These are phyloP conservation scores for Melanotaenia boesemani DNA, from an alignment of 2,797 vertebrate genomes.

Conservation along the genomic window DNA sequence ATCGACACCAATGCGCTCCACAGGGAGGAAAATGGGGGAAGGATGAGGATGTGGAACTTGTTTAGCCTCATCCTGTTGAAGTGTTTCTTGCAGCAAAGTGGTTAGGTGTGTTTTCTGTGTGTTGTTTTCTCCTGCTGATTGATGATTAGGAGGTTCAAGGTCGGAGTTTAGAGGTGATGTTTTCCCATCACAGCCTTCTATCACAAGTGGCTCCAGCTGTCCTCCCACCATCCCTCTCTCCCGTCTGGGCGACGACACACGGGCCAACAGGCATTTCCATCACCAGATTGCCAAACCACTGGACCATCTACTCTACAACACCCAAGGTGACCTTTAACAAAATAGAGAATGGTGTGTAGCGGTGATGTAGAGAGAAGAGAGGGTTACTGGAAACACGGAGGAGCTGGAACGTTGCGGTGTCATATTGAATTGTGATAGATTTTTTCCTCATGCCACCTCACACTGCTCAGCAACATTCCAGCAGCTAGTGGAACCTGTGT, in stretches of 20 bases:
- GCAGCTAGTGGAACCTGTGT: conserved; percentile 18
- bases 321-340: conserved; percentile 75
- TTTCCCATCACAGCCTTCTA: conserved; percentile 47
- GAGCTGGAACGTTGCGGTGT: conserved; percentile 31
- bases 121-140: conserved; percentile 56
- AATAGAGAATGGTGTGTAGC: conserved; percentile 41
- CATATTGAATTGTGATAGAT: conserved; percentile 51
- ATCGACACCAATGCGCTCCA: conserved; percentile 54
- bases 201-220: conserved; percentile 68
- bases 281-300: conserved; percentile 69
- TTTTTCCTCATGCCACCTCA: neutral
- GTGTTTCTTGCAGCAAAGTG: conserved; percentile 24
- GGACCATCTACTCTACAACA: conserved; percentile 63
- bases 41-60: conserved; percentile 27
- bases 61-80: conserved; percentile 39
- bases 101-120: conserved; percentile 24
- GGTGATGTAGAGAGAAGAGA: conserved; percentile 8
- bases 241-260: conserved; percentile 43
- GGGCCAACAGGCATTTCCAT: conserved; percentile 60
- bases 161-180: conserved; percentile 37
- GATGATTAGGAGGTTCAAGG: conserved; percentile 55
- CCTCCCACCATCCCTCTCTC: conserved; percentile 12
- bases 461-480: conserved; percentile 21
- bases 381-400: conserved; percentile 34
- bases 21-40: conserved; percentile 29